Evolutionary conservation across 2,797 vertebrate genomes (phyloP).

Genomic region (Tolypeutes matacus): DNA sequence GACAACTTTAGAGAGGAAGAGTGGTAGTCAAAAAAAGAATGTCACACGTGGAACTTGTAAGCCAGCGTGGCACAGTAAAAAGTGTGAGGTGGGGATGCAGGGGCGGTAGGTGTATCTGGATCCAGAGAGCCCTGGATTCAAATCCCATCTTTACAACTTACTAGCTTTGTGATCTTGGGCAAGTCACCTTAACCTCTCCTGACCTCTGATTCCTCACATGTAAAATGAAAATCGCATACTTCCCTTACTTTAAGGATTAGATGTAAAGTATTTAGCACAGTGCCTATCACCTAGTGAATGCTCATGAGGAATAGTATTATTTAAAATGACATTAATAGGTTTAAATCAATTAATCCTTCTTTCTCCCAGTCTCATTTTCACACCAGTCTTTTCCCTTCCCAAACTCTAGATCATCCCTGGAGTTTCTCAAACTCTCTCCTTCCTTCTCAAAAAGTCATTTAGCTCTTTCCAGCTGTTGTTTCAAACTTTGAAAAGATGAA

Average conservation of each 20-base stretch:
- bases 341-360: not conserved
- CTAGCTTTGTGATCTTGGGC: not conserved
- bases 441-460: not conserved
- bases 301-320: not conserved
- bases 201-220: not conserved
- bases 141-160: not conserved
- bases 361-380: not conserved
- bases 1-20: not conserved
- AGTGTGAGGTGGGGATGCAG: no score
- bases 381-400: not conserved
- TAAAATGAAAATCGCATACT: not conserved
- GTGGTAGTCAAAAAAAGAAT: not conserved
- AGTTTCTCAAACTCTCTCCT: not conserved
- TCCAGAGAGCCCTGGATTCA: not conserved
- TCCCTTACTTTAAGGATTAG: not conserved
- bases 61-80: not conserved
- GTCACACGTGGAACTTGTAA: not conserved
- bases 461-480: not conserved
- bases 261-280: not conserved
- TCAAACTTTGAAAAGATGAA: not conserved
- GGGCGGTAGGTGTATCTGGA: not conserved
- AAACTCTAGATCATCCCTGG: not conserved
- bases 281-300: not conserved
- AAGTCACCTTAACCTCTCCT: not conserved
- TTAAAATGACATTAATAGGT: not conserved